phyloP scores from a whole-genome alignment of 2,888 invertebrate species.

The Caenorhabditis japonica region DNA sequence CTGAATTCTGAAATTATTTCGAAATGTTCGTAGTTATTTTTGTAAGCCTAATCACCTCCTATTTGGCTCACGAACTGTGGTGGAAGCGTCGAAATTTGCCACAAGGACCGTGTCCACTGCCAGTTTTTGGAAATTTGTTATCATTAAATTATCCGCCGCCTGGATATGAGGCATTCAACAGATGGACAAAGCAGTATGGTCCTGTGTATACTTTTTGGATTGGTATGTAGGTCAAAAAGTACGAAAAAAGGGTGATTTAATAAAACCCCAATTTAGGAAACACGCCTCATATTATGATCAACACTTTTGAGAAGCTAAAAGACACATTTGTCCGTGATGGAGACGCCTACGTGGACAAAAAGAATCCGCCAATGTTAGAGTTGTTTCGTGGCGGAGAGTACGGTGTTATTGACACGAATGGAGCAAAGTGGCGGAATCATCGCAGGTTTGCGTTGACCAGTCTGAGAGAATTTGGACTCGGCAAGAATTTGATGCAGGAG shows the following conservation, averaged over 20 bases:
- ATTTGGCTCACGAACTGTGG: constrained; percentile 60
- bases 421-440: constrained; percentile 51
- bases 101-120: constrained; percentile 64
- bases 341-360: constrained; percentile 48
- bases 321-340: constrained; percentile 56
- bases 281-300: constrained; percentile 15
- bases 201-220: constrained; percentile 24
- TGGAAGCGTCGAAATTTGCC: constrained; percentile 67
- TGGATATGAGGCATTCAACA: neutral
- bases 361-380: neutral
- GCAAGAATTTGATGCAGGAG: constrained; percentile 48
- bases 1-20: too few species aligned
- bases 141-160: too few species aligned
- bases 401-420: constrained; percentile 48
- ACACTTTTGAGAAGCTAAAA: constrained; percentile 33
- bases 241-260: neutral
- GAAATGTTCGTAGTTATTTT: too few species aligned
- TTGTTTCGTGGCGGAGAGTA: constrained; percentile 36
- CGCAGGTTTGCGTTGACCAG: constrained; percentile 45
- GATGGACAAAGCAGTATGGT: constrained; percentile 18
- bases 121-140: constrained; percentile 56
- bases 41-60: too few species aligned
- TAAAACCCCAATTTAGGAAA: constrained; percentile 8
- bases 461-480: constrained; percentile 54
- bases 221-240: constrained; percentile 11